These are phyloP conservation scores for Didymodactylos carnosus DNA, from an alignment of 2,888 invertebrate genomes.

Conservation along the genomic window DNA sequence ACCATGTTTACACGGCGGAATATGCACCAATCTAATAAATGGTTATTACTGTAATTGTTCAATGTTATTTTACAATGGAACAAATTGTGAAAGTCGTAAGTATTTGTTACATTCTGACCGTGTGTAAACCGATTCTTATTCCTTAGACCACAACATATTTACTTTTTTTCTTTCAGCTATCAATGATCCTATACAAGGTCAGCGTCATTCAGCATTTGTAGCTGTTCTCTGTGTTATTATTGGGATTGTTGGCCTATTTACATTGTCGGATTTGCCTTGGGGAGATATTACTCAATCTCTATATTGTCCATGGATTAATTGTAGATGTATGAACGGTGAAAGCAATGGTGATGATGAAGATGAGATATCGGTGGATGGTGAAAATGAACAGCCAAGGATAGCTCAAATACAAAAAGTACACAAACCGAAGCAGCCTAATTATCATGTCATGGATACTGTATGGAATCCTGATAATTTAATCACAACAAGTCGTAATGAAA, in stretches of 20 bases:
- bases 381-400: not conserved
- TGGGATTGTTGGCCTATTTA: not conserved
- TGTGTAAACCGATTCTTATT: not conserved
- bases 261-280: not conserved
- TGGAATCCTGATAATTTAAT: not conserved
- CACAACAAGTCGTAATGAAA: not conserved
- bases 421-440: not conserved
- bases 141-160: not conserved
- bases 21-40: not conserved
- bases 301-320: not conserved
- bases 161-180: not conserved
- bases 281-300: not conserved
- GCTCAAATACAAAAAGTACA: not conserved
- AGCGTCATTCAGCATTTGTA: not conserved
- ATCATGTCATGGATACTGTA: not conserved
- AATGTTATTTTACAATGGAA: not conserved
- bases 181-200: not conserved
- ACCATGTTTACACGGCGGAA: conserved; percentile 13
- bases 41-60: conserved; percentile 12
- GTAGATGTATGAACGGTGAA: too few species aligned
- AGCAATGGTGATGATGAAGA: too few species aligned
- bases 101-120: too few species aligned
- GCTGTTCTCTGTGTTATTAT: not conserved
- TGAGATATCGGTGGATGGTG: too few species aligned
- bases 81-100: conserved; percentile 16